Evolutionary conservation across 2,888 invertebrate genomes (phyloP).

Genomic region (Cheilosia variabilis): DNA sequence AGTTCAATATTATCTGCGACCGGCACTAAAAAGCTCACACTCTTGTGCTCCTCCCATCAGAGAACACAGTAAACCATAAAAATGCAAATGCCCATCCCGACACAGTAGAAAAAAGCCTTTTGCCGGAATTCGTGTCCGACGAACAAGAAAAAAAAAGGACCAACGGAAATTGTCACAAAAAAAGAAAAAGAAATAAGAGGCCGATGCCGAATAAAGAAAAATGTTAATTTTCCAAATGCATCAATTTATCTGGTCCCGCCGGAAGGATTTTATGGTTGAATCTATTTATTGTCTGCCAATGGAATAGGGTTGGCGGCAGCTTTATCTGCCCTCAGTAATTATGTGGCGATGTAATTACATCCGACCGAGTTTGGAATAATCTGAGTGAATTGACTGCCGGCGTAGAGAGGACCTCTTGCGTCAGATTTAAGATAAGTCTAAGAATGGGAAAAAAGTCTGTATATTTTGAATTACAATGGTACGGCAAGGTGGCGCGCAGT

Average conservation of each 20-base stretch:
- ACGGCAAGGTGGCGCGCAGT: no score
- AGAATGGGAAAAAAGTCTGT: neutral
- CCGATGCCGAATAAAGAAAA: conserved; percentile 63
- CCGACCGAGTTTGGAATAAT: conserved; percentile 25
- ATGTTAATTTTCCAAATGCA: conserved; percentile 75
- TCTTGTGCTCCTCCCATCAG: neutral
- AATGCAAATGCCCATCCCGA: conserved; percentile 64
- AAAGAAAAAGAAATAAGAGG: conserved; percentile 49
- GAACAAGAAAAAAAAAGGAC: conserved; percentile 43
- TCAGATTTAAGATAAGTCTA: neutral
- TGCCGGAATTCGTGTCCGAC: conserved; percentile 51
- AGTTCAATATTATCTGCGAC: conserved; percentile 66
- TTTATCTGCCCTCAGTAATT: conserved; percentile 50
- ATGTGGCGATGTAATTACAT: conserved; percentile 54
- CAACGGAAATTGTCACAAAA: conserved; percentile 66
- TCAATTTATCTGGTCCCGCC: conserved; percentile 70
- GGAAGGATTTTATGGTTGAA: conserved; percentile 64
- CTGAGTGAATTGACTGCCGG: neutral
- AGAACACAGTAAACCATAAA: conserved; percentile 65
- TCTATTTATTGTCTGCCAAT: conserved; percentile 64
- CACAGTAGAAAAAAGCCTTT: conserved; percentile 46
- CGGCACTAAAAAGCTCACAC: conserved; percentile 28
- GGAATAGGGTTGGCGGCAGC: conserved; percentile 37
- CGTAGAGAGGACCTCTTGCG: neutral
- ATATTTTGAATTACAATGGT: no score